Evolutionary conservation across 1,140 invertebrate species (phyloP), one percentile per base, ranked within the genome.

Genomic region (Heliconius eleuchia): DNA sequence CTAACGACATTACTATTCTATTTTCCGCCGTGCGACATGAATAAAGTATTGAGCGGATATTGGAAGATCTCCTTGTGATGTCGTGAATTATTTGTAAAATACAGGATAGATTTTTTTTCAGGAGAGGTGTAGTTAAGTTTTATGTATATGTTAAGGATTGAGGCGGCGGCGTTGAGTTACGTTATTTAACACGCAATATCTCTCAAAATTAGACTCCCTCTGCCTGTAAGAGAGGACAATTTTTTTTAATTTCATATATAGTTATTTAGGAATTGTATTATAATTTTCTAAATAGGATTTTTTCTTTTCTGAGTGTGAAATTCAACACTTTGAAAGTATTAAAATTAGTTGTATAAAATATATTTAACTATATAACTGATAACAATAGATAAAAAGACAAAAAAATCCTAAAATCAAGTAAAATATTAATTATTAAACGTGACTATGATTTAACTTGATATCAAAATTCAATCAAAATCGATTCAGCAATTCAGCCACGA

Each of bases 31-130:
- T 57, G 55, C 27, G n/a, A n/a, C 23, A 66, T 66, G 60, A 66
- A 66, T 66, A 66, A 66, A 66, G 23, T 66, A 66, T 66, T 27
- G 23, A 66, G 27, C 60, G 60, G 60, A 30, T 66, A 66, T 66
- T 66, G 60, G 13, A 30, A 66, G 60, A 66, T 27, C 4, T 66
- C 27, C 27, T 30, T 13, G 60, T 30, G 30, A 66, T 30, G 27
- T 66, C 1, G 23, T 66, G 9, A 27, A 66, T 60, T n/a, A 60
- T 60, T 23, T 23, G 2, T 60, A 23, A 27, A n/a, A 60, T n/a
- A 23, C 18, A 19, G 52, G 5, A 55, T 2, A 19, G 18, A 46
- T 3, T 46, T 46, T 46, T 46, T 46, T 46, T 46, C 6, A 13
- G 0, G 2, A 46, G 11, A 42, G 0, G 2, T 55, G 4, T 55